phyloP scores from a whole-genome alignment of 2,113 vertebrate genomes.

The Myrmophylax atrothorax region DNA sequence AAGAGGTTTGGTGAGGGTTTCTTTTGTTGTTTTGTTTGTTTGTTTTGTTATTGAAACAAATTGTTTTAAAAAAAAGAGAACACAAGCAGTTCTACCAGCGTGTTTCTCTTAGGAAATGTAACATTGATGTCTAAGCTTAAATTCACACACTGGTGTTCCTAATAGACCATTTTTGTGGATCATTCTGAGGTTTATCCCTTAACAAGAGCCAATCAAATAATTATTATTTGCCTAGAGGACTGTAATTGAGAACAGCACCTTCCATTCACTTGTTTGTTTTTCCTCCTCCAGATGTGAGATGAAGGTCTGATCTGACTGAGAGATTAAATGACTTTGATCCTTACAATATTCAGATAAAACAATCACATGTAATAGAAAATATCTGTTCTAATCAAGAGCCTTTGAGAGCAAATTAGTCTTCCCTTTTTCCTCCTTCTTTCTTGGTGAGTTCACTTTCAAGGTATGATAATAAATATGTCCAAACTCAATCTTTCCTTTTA shows the following conservation, averaged over 20 bases:
- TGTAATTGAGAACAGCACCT: slow-evolving; percentile 59
- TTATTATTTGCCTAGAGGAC: slow-evolving; percentile 29
- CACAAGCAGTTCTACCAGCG: background rate
- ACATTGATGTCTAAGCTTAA: background rate
- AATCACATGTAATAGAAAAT: slow-evolving; percentile 41
- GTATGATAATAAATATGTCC: slow-evolving; percentile 12
- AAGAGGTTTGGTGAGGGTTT: background rate
- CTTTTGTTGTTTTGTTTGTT: background rate
- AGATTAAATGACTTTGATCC: slow-evolving; percentile 47
- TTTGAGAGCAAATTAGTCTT: slow-evolving; percentile 33
- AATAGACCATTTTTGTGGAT: background rate
- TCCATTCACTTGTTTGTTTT: slow-evolving; percentile 38
- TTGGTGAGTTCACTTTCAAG: slow-evolving; percentile 36
- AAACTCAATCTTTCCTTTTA: background rate
- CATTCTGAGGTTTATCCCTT: background rate
- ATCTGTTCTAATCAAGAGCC: slow-evolving; percentile 25
- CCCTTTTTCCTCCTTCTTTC: background rate
- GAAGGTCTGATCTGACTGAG: slow-evolving; percentile 20
- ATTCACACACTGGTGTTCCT: background rate
- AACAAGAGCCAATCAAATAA: slow-evolving; percentile 16
- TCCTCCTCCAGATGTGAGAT: slow-evolving; percentile 34
- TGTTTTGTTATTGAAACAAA: background rate
- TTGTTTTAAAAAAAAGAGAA: background rate
- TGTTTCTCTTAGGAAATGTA: background rate
- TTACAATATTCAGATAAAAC: slow-evolving; percentile 37